These are phyloP conservation scores for Helicoverpa armigera DNA, from an alignment of 1,140 invertebrate genomes.

Conservation along the genomic window DNA sequence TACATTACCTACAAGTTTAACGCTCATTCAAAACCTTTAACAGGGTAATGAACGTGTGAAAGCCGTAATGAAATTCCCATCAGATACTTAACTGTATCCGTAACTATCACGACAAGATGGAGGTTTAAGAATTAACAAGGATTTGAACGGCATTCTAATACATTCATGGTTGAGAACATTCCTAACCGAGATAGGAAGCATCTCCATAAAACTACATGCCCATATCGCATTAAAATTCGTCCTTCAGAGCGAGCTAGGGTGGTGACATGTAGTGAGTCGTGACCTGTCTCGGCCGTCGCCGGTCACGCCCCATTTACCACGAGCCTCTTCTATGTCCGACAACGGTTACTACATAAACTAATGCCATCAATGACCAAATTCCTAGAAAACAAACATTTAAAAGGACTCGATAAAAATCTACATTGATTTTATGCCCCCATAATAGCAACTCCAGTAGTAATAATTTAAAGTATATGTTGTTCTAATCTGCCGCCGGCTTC, in stretches of 20 bases:
- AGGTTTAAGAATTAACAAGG: not conserved
- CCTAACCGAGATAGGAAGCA: not conserved
- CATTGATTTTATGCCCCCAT: slow-evolving; percentile 47
- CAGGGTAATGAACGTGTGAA: too few relatives aligned
- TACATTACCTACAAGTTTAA: too few relatives aligned
- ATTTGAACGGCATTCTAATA: not conserved
- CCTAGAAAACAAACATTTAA: slow-evolving; percentile 52
- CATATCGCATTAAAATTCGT: slow-evolving; percentile 52
- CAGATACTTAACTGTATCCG: too few relatives aligned
- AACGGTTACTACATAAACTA: slow-evolving; percentile 43
- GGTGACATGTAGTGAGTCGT: slow-evolving; percentile 56
- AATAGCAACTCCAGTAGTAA: slow-evolving; percentile 13
- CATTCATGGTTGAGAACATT: not conserved
- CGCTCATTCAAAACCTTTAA: too few relatives aligned
- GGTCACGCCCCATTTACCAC: slow-evolving; percentile 77
- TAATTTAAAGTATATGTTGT: slow-evolving; percentile 29
- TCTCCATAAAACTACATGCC: slow-evolving; percentile 28
- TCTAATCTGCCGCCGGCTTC: slow-evolving; percentile 27
- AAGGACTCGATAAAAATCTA: slow-evolving; percentile 49
- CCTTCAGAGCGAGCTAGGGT: slow-evolving; percentile 56
- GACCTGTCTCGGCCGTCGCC: slow-evolving; percentile 65
- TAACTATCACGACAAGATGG: not conserved
- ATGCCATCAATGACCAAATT: slow-evolving; percentile 52
- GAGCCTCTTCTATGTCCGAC: slow-evolving; percentile 62
- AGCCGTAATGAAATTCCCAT: too few relatives aligned